Base-by-base conservation (phyloP, 2,888 invertebrate species). In the Cheilosia vernalis region DNA sequence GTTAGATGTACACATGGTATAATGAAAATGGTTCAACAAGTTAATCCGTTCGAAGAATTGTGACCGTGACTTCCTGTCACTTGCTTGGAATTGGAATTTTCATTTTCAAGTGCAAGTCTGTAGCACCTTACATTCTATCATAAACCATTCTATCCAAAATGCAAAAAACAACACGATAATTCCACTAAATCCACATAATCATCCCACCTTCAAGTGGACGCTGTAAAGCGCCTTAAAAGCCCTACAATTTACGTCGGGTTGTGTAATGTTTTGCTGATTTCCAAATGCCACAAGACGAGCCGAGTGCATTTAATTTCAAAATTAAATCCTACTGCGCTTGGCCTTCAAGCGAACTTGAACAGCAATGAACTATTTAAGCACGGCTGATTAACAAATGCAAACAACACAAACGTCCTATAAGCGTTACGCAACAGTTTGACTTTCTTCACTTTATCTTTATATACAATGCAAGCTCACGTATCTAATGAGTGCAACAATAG, bases 281-380 rank as follows among this genome's bases (percentile, higher is more conserved):
- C 19, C 37, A n/a, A 17, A 9, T 30, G 42, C 3, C 9, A 60
- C 24, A 40, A 44, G n/a, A 30, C 9, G 15, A 19, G 21, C 6
- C 17, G 30, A 55, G 55, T 53, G 72, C 58, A 66, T 64, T 61
- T 49, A 33, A 19, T 58, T 73, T 27, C 42, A 33, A 77, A 64
- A 64, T 70, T n/a, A 42, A 56, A 40, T 42, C 40, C 49, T 56
- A 30, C 58, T 81, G 72, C 69, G 76, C 64, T 87, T 77, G 66
- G 83, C 78, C 64, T 83, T 87, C 51, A 19, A 58, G 58, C 66
- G 69, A 61, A 70, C 83, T 83, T 83, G 83, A 66, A 51, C 73
- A 63, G 17, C 44, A 40, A 44, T 73, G 44, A 76, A 58, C 56
- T 42, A 55, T n/a, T 67, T 61, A 63, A 15, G 72, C 72, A 78